phyloP scores from a whole-genome alignment of 2,797 vertebrate species.

The Fratercula arctica region DNA sequence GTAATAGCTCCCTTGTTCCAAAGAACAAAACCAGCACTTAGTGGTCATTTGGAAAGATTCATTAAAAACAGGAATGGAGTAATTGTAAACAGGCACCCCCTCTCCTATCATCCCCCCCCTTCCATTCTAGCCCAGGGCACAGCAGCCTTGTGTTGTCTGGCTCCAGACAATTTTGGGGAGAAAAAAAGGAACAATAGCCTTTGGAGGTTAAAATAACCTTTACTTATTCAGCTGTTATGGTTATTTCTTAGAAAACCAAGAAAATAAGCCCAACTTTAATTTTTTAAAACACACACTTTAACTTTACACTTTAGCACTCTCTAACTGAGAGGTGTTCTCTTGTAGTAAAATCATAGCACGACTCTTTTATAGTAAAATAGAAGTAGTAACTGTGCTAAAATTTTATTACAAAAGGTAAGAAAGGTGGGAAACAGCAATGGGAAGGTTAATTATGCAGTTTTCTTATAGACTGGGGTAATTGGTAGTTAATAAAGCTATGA shows the following conservation, averaged over 20 bases:
- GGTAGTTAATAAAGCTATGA: neutral
- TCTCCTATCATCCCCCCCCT: neutral
- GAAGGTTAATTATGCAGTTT: neutral
- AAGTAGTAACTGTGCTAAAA: neutral
- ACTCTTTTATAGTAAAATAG: neutral
- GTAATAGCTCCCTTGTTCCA: constrained; percentile 89
- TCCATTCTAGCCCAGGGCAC: constrained; percentile 58
- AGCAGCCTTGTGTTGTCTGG: constrained; percentile 53
- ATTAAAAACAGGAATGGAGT: constrained; percentile 81
- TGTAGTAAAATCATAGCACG: neutral
- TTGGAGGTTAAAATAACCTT: constrained; percentile 46
- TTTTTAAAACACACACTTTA: neutral
- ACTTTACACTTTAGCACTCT: too few relatives aligned
- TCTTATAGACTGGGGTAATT: neutral
- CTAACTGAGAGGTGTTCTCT: neutral
- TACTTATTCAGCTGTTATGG: constrained; percentile 33
- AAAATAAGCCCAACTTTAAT: neutral
- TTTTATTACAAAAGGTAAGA: neutral
- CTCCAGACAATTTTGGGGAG: constrained; percentile 38
- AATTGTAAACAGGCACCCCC: constrained; percentile 84
- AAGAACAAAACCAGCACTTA: constrained; percentile 84
- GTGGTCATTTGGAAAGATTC: constrained; percentile 86
- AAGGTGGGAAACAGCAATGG: neutral
- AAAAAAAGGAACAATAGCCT: constrained; percentile 29
- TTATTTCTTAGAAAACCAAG: constrained; percentile 32